Base-by-base conservation (phyloP, 2,797 vertebrate species). In the Tapirus indicus region DNA sequence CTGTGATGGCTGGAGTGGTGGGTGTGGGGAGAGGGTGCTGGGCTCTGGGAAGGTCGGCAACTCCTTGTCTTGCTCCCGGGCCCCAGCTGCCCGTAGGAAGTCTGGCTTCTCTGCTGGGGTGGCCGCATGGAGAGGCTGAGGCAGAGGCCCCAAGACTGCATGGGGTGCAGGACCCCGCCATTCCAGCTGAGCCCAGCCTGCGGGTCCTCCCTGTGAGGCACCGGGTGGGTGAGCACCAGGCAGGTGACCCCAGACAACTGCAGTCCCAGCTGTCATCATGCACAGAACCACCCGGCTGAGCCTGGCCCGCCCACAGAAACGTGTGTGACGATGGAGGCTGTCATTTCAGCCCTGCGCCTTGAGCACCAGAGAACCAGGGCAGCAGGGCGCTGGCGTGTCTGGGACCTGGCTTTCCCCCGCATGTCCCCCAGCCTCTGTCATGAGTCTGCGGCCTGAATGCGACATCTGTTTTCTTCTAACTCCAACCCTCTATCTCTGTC, bases 351-450 rank as follows among this genome's bases (percentile, higher is more conserved):
- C 54, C 14, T 47, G 56, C 2, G 11, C 47, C 32, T n/a, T 44
- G 6, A 1, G 68, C 35, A 25, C 27, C 69, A 41, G 79, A 66
- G 5, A 52, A 25, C 20, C 69, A 64, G 18, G 60, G n/a, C 20
- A 23, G 7, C 6, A 3, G 38, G 7, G 13, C 25, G 32, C 8
- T 12, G 68, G 9, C 2, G 1, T 0, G 10, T 13, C n/a, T 27
- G 44, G 56, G 78, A 14, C 32, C 41, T 29, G 49, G 29, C 38
- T 44, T 49, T 7, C 21, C 44, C 71, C 16, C 58, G 14, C 5
- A 6, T 2, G 8, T 1, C 0, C 27, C 44, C 44, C 41, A 38
- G 17, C 32, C 87, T 62, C 35, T 25, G 44, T 21, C 13, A 29
- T 9, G 35, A 84, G 79, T 17, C 27, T 4, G 2, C n/a, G 0